These are phyloP conservation scores for Myxocyprinus asiaticus DNA, from an alignment of 2,113 vertebrate species.

Conservation along the genomic window DNA sequence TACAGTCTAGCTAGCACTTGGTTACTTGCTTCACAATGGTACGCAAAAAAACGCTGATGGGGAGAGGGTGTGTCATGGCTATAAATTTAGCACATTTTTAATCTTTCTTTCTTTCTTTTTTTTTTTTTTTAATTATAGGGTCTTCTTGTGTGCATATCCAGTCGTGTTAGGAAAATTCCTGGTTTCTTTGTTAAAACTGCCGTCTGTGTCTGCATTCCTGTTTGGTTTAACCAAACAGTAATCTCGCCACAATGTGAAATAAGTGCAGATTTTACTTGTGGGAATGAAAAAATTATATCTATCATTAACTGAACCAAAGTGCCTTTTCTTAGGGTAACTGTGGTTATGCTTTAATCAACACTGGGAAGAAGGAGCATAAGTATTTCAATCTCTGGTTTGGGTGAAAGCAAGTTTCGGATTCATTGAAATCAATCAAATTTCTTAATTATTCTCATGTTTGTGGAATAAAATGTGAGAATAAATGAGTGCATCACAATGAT, in stretches of 20 bases:
- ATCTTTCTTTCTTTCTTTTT: too few species aligned
- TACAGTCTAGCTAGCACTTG: not conserved
- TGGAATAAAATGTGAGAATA: not conserved
- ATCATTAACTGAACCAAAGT: slow-evolving; percentile 22
- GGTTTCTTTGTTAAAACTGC: not conserved
- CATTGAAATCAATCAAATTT: slow-evolving; percentile 1
- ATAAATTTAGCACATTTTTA: not conserved
- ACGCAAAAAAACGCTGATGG: not conserved
- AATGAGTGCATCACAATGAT: not conserved
- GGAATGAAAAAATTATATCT: slow-evolving; percentile 23
- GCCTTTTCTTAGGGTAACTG: not conserved
- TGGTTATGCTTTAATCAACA: slow-evolving; percentile 5
- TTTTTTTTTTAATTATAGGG: not conserved
- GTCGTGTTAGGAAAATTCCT: not conserved
- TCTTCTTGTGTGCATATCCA: slow-evolving; percentile 9
- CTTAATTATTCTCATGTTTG: not conserved
- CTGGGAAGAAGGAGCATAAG: not conserved
- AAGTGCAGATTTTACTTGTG: not conserved
- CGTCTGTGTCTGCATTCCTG: slow-evolving; percentile 19
- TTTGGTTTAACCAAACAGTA: slow-evolving; percentile 10
- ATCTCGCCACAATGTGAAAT: slow-evolving; percentile 17
- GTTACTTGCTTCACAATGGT: not conserved
- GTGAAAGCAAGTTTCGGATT: not conserved
- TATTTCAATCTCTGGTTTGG: not conserved
- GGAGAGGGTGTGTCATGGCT: too few species aligned